Evolutionary conservation across 2,888 invertebrate genomes (phyloP).

Genomic region (Eristalis pertinax): DNA sequence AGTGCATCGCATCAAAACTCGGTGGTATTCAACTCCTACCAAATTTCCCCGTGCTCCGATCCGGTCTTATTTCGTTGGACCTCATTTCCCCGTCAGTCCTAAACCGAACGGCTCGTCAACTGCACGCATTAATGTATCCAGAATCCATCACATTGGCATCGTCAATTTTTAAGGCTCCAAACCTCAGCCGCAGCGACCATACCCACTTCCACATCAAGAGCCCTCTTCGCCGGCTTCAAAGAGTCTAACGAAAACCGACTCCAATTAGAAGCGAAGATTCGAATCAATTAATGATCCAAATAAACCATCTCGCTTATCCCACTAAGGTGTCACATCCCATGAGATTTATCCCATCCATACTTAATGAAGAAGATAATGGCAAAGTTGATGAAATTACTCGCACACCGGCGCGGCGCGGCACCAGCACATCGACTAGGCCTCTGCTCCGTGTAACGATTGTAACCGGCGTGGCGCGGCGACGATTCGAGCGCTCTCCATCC

Average conservation of each 20-base stretch:
- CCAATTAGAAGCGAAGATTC: constrained; percentile 56
- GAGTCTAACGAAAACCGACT: constrained; percentile 12
- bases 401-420: background rate
- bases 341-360: constrained; percentile 67
- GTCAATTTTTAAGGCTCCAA: no score
- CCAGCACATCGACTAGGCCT: background rate
- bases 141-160: no score
- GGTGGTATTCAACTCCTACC: no score
- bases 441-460: constrained; percentile 34
- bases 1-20: no score
- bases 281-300: constrained; percentile 67
- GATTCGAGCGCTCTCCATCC: constrained; percentile 39
- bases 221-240: background rate
- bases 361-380: constrained; percentile 56
- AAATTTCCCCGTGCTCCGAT: no score
- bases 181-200: no score
- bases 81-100: no score
- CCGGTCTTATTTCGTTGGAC: no score
- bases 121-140: no score
- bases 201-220: no score
- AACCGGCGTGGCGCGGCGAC: constrained; percentile 1
- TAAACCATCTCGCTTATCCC: constrained; percentile 46
- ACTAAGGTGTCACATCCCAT: constrained; percentile 56
- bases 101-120: no score
- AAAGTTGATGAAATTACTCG: constrained; percentile 39